Conservation (phyloP, 2,113 vertebrate genomes). For the Chaetodon auriga region DNA sequence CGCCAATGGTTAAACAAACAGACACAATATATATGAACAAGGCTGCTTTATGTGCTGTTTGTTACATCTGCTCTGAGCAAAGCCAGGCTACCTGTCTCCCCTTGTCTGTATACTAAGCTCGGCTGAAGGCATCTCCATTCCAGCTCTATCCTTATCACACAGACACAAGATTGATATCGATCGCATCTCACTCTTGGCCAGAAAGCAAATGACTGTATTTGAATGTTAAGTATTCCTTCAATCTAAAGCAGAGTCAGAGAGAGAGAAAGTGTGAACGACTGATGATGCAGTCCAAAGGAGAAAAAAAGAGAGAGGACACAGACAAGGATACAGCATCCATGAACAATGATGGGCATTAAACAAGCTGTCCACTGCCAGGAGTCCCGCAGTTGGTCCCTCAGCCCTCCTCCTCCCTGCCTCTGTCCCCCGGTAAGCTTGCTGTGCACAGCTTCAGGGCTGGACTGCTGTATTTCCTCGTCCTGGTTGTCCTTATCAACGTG, state of each 20-base stretch:
- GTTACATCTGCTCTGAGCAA: not conserved
- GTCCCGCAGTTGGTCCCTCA: not conserved
- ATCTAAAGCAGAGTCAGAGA: not conserved
- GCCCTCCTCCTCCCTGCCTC: not conserved
- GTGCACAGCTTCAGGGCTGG: not conserved
- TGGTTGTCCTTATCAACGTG: slow-evolving; percentile 37
- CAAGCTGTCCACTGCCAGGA: slow-evolving; percentile 34
- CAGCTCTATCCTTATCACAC: not conserved
- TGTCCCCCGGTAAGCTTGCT: not conserved
- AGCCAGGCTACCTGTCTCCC: not conserved
- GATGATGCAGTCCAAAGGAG: slow-evolving; percentile 3
- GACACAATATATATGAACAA: too few relatives aligned
- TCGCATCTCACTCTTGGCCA: not conserved
- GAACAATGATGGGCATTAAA: slow-evolving; percentile 57
- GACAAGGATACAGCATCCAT: slow-evolving; percentile 48
- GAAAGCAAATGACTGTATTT: not conserved
- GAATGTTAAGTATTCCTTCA: not conserved
- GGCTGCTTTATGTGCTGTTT: not conserved
- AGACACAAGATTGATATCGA: not conserved
- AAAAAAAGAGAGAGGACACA: slow-evolving; percentile 23
- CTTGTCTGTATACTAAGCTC: not conserved
- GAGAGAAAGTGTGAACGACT: not conserved
- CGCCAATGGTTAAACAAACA: not conserved
- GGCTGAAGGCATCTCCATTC: not conserved
- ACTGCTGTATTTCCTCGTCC: slow-evolving; percentile 28